Base-by-base conservation (phyloP, 1,140 invertebrate species). In the Spodoptera litura region DNA sequence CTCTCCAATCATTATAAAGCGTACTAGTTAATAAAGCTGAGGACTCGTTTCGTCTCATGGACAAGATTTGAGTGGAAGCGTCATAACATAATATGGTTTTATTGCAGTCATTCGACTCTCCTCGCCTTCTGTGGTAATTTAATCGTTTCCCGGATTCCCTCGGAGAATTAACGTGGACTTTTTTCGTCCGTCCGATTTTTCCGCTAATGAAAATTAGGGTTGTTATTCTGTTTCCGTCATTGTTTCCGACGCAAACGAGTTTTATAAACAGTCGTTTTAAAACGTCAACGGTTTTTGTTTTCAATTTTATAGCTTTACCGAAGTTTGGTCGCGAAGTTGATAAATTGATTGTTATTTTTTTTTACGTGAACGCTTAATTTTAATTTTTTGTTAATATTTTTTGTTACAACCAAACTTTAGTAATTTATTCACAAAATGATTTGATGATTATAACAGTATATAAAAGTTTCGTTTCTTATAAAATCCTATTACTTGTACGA, bases 121-220 rank as follows among this genome's bases (percentile, higher is more conserved):
- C 84, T 81, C 84, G 81, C 80, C 68, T 83, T 89, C 87, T 88
- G 90, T 84, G 85, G 86, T 89, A 88, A 91, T 91, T 91, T 90
- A 87, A 90, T 89, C 86, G 87, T 82, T 88, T 87, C 82, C 79
- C 25, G 61, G 81, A 85, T 79, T 56, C 61, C 49, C 44, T 49
- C 20, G 71, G 51, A 15, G 20, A 68, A 74, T 81, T 68, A 81
- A 38, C 59, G 55, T 38, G 20, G 56, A 38, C 20, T 25, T 78
- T 81, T 74, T 81, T 81, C 59, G 27, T 51, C 55, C 59, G 15
- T 62, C 11, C 38, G 51, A 55, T 77, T 72, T 66, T 77, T 61
- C 70, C 52, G 68, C 10, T 78, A 81, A 81, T 78, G 59, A 78
- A 73, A 72, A 74, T 71, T 71, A 78, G 56, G 49, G 10, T 38